phyloP scores from a whole-genome alignment of 2,797 vertebrate genomes.

The Danio albolineatus region DNA sequence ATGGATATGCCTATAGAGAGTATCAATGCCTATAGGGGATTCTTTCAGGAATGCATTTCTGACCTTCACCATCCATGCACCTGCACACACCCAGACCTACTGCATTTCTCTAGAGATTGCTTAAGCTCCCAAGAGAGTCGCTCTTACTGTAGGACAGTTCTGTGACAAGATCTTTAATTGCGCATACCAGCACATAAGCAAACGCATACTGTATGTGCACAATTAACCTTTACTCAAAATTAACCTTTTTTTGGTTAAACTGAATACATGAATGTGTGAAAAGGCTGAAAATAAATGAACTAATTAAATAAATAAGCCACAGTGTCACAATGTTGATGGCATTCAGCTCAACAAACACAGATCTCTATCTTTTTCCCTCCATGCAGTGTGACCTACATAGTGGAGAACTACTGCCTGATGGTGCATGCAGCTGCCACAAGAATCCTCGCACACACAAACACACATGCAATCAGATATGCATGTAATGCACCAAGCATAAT shows the following conservation, averaged over 20 bases:
- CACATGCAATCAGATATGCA: conserved; percentile 14
- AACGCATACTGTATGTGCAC: neutral
- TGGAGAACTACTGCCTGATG: conserved; percentile 51
- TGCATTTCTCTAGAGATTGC: conserved; percentile 33
- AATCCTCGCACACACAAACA: conserved; percentile 30
- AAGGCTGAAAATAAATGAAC: neutral
- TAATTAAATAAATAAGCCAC: conserved; percentile 13
- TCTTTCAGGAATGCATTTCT: conserved; percentile 50
- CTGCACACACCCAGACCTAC: conserved; percentile 35
- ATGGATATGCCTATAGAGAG: conserved; percentile 30
- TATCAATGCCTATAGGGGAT: conserved; percentile 8
- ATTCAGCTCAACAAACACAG: neutral
- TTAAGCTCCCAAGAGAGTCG: conserved; percentile 26
- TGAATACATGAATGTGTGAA: conserved; percentile 11
- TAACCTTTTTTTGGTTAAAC: neutral
- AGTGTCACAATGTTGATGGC: conserved; percentile 11
- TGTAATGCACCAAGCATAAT: conserved; percentile 34
- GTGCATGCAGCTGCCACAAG: conserved; percentile 59
- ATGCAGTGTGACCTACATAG: conserved; percentile 63
- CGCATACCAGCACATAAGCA: conserved; percentile 9
- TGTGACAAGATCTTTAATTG: conserved; percentile 26
- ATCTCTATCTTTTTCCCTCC: conserved; percentile 40
- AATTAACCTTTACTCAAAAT: neutral
- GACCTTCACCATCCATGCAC: conserved; percentile 51
- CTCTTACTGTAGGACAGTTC: conserved; percentile 14